Evolutionary conservation across 1,140 invertebrate genomes (phyloP).

Genomic region (Ips nitidus): DNA sequence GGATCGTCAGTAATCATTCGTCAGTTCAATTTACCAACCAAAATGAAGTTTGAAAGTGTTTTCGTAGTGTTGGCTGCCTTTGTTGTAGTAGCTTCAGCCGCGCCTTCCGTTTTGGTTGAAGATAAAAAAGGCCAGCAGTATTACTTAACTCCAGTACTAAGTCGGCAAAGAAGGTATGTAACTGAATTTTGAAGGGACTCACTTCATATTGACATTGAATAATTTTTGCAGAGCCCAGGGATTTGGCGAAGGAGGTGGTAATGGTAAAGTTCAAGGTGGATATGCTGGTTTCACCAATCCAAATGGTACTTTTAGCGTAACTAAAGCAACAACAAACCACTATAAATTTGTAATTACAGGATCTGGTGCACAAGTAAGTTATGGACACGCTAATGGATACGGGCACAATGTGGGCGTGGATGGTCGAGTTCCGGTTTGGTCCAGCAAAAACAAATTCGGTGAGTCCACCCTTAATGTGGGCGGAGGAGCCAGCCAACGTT

Average conservation of each 20-base stretch:
- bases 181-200: background rate
- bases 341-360: conserved; percentile 4
- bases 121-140: conserved; percentile 15
- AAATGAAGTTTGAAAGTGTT: no score
- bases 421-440: conserved; percentile 30
- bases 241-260: conserved; percentile 20
- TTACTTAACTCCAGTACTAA: conserved; percentile 13
- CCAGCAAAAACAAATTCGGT: conserved; percentile 25
- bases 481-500: conserved; percentile 9
- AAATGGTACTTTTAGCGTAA: conserved; percentile 11
- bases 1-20: no score
- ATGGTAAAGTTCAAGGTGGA: conserved; percentile 16
- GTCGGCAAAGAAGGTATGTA: conserved; percentile 19
- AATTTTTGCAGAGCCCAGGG: background rate
- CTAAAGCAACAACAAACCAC: no score
- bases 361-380: conserved; percentile 23
- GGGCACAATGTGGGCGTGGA: conserved; percentile 20
- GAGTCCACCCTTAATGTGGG: conserved; percentile 31
- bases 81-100: background rate
- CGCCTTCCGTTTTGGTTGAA: conserved; percentile 5
- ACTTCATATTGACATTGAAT: background rate
- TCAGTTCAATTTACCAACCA: no score
- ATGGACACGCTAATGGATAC: conserved; percentile 27
- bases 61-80: no score
- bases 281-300: conserved; percentile 16